Base-by-base conservation (phyloP, 2,888 invertebrate species). In the Andrena camellia region DNA sequence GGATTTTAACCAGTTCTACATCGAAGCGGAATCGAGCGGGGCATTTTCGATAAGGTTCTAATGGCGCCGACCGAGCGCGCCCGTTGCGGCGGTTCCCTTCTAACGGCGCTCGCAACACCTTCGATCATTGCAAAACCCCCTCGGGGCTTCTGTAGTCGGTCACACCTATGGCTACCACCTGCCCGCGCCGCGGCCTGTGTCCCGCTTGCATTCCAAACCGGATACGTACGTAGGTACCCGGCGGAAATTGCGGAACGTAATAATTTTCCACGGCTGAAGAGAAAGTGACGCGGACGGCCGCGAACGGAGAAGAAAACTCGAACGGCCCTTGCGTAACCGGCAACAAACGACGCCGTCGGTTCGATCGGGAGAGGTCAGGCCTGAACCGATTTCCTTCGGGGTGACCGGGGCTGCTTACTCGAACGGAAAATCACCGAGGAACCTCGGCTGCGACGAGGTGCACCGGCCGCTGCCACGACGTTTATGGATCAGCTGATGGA, bases 201-300 rank as follows among this genome's bases (percentile, higher is more conserved):
- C 78, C 23, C 83, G 78, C 62, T 75, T 78, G 69, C 74, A 60
- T 78, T 84, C 82, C 66, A 88, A 88, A 83, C 86, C 87, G 88
- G 88, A 89, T 85, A 85, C 85, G 70, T 31, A 87, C 87, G 59
- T 76, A 81, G 83, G 79, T 68, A 75, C 57, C 71, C 68, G 79
- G 73, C 89, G 91, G 91, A 92, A 91, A 90, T 92, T 91, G 89
- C 90, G 83, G 88, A 90, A 91, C 83, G 76, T 76, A 88, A 91
- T 89, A 84, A 90, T 90, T 90, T 88, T 88, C 86, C 82, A 75
- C 80, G 76, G 63, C 84, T 62, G 69, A 78, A 82, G 88, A 87
- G 86, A 87, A 87, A 87, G 87, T 84, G 84, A 84, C 75, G 86
- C 74, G 73, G 70, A 72, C 59, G 20, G 59, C 59, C 63, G 52